Percentiles rank a stretch among this genome's conserved stretches.
Evolutionary conservation across 2,797 vertebrate species (phyloP).

Genomic region (Sylvilagus floridanus): DNA sequence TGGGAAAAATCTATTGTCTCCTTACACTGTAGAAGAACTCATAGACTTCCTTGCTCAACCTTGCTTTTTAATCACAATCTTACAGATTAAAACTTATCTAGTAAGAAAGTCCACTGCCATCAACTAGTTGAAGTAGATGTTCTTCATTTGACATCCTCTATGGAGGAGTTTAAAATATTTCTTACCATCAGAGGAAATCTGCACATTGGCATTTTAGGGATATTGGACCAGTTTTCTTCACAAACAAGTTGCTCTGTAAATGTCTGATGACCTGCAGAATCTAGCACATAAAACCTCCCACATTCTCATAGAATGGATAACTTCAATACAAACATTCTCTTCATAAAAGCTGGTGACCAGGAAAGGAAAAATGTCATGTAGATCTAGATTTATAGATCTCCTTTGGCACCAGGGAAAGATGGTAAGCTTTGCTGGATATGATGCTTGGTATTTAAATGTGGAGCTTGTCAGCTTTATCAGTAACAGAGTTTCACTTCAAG

Average conservation of each 20-base stretch:
- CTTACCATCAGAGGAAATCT: constrained; percentile 70
- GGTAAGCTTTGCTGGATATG: constrained; percentile 30
- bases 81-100: neutral
- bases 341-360: constrained; percentile 43
- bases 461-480: neutral
- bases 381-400: constrained; percentile 30
- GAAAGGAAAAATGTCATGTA: neutral
- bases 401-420: neutral
- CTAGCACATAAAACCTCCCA: neutral
- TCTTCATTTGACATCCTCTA: constrained; percentile 63
- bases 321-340: constrained; percentile 53
- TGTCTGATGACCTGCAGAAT: constrained; percentile 63
- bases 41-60: neutral
- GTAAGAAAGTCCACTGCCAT: constrained; percentile 27
- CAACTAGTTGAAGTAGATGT: constrained; percentile 72
- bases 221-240: constrained; percentile 73
- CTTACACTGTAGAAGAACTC: neutral
- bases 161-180: constrained; percentile 74
- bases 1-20: neutral
- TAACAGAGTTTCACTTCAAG: rapidly evolving
- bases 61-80: neutral
- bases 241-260: constrained; percentile 70
- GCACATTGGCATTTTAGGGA: constrained; percentile 61
- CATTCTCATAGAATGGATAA: neutral
- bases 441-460: neutral